Evolutionary conservation across 2,113 vertebrate species (phyloP), one percentile per base, ranked within the genome.

Genomic region (Nematolebias whitei): DNA sequence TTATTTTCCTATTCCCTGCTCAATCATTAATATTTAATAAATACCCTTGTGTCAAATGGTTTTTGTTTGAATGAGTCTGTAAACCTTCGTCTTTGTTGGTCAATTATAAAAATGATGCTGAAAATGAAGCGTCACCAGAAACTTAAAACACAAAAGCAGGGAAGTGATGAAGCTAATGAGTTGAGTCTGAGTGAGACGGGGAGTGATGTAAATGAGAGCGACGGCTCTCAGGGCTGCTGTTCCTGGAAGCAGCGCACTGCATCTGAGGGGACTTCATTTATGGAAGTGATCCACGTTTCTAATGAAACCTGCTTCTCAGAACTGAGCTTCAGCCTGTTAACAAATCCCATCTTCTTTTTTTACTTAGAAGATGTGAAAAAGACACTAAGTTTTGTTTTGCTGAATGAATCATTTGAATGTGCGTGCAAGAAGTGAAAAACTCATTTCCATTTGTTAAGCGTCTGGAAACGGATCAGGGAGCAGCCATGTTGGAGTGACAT

Each of bases 401-500:
- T 20, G 26, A 51, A 44, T 6, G 5, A 18, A 2, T 9, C 16
- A 18, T 44, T 44, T 18, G 41, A 44, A 45, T 45, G 18, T 11
- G 18, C 2, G 41, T 43, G 41, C 15, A 15, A 16, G 4, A 5
- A 26, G 32, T 20, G 35, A 59, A 60, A 68, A 39, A 19, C 1
- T 29, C 4, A 40, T 59, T 63, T 40, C 18, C 16, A 19, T 63
- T 63, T 51, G 32, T 39, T 20, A 45, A 19, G 23, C 24, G 56
- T 23, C 23, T 57, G 29, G 32, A 12, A 48, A 64, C 24, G 13
- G 32, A 51, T 60, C 23, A 66, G 64, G 49, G 38, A 71, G 74
- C 38, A 60, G 75, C 75, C 65, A 80, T 83, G 58, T 67, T 69
- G 23, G 50, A 81, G 58, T 45, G 47, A 71, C 35, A 41, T 29